phyloP scores from a whole-genome alignment of 2,888 invertebrate species.

The Poecilus cupreus region DNA sequence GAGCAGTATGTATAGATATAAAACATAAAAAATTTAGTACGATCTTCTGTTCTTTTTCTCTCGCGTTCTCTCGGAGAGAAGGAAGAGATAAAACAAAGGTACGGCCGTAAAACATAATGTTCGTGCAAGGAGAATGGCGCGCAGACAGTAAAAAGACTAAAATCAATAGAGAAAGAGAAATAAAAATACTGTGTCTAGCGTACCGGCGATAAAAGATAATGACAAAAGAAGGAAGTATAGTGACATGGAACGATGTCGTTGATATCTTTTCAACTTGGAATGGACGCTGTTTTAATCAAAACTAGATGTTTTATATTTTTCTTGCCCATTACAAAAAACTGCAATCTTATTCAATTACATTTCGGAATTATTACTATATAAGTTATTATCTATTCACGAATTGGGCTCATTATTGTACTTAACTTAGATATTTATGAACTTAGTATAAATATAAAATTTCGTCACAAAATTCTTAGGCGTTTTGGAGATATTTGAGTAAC shows the following conservation, averaged over 20 bases:
- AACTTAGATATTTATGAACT: too few relatives aligned
- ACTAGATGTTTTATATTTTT: too few relatives aligned
- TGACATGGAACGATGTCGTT: neutral
- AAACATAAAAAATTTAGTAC: neutral
- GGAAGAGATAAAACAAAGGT: constrained; percentile 53
- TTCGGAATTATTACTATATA: too few relatives aligned
- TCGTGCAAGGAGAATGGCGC: constrained; percentile 62
- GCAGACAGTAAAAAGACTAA: constrained; percentile 65
- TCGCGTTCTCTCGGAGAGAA: constrained; percentile 35
- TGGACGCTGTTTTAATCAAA: neutral
- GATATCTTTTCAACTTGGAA: neutral
- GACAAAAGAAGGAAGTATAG: constrained; percentile 60
- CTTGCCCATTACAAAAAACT: too few relatives aligned
- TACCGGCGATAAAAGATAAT: constrained; percentile 60
- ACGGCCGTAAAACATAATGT: constrained; percentile 60
- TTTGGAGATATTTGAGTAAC: too few relatives aligned
- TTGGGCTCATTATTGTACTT: too few relatives aligned
- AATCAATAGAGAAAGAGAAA: constrained; percentile 65
- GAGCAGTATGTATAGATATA: neutral
- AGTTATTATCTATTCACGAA: too few relatives aligned
- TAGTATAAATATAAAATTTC: too few relatives aligned
- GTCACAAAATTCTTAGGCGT: too few relatives aligned
- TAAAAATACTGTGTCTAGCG: constrained; percentile 62
- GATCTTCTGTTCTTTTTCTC: neutral
- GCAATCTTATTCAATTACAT: too few relatives aligned